phyloP scores from a whole-genome alignment of 1,140 invertebrate genomes.

The Drosophila suzukii region DNA sequence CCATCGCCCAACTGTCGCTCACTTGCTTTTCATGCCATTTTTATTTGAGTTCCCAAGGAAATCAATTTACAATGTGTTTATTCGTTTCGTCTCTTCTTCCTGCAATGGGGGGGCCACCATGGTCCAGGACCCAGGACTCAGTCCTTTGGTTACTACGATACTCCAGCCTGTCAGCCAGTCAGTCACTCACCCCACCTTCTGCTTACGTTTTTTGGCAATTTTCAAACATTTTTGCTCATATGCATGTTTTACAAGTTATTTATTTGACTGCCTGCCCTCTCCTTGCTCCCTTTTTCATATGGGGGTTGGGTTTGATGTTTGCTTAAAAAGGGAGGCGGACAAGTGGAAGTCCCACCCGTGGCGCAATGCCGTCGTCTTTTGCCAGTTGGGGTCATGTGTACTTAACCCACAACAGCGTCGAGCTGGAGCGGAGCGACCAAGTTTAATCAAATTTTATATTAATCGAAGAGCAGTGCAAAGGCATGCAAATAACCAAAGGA shows the following conservation, averaged over 20 bases:
- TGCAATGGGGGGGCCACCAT: constrained; percentile 25
- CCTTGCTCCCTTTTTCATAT: background rate
- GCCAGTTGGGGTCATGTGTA: constrained; percentile 71
- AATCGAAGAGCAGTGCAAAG: constrained; percentile 81
- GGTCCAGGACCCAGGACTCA: constrained; percentile 13
- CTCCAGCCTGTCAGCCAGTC: constrained; percentile 10
- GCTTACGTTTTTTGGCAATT: constrained; percentile 66
- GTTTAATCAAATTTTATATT: constrained; percentile 83
- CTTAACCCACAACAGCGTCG: constrained; percentile 69
- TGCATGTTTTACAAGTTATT: constrained; percentile 83
- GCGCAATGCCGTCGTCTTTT: constrained; percentile 47
- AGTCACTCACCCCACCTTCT: background rate
- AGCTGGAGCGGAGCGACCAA: constrained; percentile 50
- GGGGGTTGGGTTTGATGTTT: constrained; percentile 2
- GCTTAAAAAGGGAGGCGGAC: constrained; percentile 1
- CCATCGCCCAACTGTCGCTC: constrained; percentile 54
- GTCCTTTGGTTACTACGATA: constrained; percentile 58
- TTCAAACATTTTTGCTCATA: constrained; percentile 83
- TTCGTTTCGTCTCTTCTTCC: constrained; percentile 74
- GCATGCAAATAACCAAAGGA: constrained; percentile 77
- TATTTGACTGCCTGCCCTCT: constrained; percentile 65
- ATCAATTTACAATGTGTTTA: constrained; percentile 83
- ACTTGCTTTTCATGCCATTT: constrained; percentile 81
- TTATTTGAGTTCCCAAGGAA: constrained; percentile 83
- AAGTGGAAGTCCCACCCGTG: constrained; percentile 27